Evolutionary conservation across 1,140 invertebrate genomes (phyloP).

Genomic region (Drosophila pachea): DNA sequence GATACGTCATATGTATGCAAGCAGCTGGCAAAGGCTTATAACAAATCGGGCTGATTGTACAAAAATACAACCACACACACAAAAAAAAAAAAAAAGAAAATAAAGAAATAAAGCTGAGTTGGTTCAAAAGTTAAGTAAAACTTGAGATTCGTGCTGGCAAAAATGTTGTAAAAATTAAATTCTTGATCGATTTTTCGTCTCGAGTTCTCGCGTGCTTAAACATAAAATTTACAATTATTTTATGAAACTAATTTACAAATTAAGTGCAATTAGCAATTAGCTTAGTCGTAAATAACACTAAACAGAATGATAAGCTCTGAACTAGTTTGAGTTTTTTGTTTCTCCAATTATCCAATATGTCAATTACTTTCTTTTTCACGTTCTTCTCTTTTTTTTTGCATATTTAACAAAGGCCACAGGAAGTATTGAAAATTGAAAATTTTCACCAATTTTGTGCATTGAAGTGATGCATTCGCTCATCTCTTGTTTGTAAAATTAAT

Average conservation of each 20-base stretch:
- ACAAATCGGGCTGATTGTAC: conserved; percentile 39
- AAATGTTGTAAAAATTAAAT: conserved; percentile 26
- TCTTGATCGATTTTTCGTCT: conserved; percentile 10
- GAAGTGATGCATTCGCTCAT: conserved; percentile 6
- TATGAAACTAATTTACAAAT: conserved; percentile 33
- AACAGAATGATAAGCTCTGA: conserved; percentile 45
- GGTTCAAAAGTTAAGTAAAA: conserved; percentile 53
- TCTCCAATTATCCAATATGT: conserved; percentile 7
- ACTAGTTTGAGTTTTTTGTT: conserved; percentile 27
- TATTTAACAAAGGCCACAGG: conserved; percentile 69
- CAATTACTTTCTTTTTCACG: background rate
- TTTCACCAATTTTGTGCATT: conserved; percentile 45
- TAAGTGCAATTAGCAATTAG: conserved; percentile 27
- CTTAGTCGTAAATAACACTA: conserved; percentile 36
- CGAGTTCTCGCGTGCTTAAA: conserved; percentile 26
- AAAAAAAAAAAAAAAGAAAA: too few relatives aligned
- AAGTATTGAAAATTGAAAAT: conserved; percentile 68
- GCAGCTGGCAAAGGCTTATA: conserved; percentile 37
- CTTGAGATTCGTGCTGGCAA: conserved; percentile 48
- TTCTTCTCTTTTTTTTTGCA: conserved; percentile 29
- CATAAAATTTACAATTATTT: conserved; percentile 23
- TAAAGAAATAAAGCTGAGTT: conserved; percentile 62
- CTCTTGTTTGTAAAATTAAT: conserved; percentile 36
- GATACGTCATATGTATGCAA: conserved; percentile 67
- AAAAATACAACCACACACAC: background rate